Percentiles rank a stretch among this genome's conserved stretches.
These are phyloP conservation scores for Cebus imitator DNA, from an alignment of 2,113 vertebrate species.

Conservation along the genomic window DNA sequence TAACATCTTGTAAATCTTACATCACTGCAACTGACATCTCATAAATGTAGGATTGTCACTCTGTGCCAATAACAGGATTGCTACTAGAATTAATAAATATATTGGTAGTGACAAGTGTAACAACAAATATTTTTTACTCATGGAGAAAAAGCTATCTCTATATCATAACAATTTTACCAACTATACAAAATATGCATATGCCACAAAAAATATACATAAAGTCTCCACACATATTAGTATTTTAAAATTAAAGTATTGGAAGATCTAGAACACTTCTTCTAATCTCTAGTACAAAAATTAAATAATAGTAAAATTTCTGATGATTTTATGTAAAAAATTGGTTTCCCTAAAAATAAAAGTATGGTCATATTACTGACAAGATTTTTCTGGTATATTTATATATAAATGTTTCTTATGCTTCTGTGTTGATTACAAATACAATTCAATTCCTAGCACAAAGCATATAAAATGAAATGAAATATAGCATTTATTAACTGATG, in stretches of 20 bases:
- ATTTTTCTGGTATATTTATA: not conserved
- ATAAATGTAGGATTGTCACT: slow-evolving; percentile 34
- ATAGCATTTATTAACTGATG: not conserved
- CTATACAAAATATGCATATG: not conserved
- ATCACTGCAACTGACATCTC: slow-evolving; percentile 14
- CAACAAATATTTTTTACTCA: not conserved
- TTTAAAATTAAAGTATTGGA: not conserved
- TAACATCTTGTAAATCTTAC: slow-evolving; percentile 4
- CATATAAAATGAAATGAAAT: not conserved
- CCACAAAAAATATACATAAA: not conserved
- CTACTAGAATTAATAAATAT: slow-evolving; percentile 43
- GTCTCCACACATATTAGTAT: not conserved
- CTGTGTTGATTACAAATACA: not conserved
- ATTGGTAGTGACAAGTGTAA: not conserved
- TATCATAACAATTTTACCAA: not conserved
- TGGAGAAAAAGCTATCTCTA: not conserved
- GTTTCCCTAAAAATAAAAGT: not conserved
- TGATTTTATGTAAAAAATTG: not conserved
- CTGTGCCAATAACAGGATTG: not conserved
- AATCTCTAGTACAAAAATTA: not conserved
- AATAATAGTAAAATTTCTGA: not conserved
- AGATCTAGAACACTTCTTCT: not conserved
- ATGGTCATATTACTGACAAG: not conserved
- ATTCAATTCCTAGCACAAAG: not conserved
- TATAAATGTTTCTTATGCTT: not conserved